Evolutionary conservation across 2,113 vertebrate genomes (phyloP).

Genomic region (Isichthys henryi): DNA sequence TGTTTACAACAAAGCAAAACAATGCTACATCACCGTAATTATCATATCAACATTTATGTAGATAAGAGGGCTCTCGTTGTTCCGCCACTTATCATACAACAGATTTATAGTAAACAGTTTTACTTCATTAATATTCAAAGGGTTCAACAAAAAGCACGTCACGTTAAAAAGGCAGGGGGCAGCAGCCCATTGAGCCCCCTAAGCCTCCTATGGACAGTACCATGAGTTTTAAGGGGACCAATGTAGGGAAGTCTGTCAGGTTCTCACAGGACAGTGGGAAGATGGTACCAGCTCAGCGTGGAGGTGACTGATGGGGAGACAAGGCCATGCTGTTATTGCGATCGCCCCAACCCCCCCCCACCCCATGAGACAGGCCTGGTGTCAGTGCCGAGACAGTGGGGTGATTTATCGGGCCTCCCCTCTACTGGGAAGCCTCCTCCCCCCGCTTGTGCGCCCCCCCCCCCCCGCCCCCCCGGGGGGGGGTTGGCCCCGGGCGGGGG

Average conservation of each 20-base stretch:
- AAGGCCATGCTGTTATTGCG: constrained; percentile 51
- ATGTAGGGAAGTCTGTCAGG: background rate
- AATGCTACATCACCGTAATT: background rate
- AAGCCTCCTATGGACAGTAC: background rate
- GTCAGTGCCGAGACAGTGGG: constrained; percentile 56
- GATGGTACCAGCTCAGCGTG: constrained; percentile 35
- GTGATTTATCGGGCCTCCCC: constrained; percentile 65
- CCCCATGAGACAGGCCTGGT: constrained; percentile 58
- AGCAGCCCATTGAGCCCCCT: background rate
- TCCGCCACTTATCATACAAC: background rate
- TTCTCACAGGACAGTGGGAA: constrained; percentile 23
- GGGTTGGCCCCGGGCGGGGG: no score
- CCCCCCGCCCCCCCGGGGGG: constrained; percentile 44
- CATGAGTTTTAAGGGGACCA: background rate
- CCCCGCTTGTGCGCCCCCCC: constrained; percentile 36
- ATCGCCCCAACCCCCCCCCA: constrained; percentile 29
- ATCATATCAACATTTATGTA: background rate
- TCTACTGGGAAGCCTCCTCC: constrained; percentile 40
- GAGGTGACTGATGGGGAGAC: constrained; percentile 53
- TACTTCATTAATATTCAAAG: background rate
- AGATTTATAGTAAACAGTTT: background rate
- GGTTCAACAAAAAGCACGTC: background rate
- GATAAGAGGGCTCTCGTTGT: background rate
- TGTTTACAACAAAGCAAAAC: constrained; percentile 6
- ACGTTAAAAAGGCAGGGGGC: background rate